phyloP scores from a whole-genome alignment of 1,140 invertebrate genomes.

The Lordiphosa clarofinis region DNA sequence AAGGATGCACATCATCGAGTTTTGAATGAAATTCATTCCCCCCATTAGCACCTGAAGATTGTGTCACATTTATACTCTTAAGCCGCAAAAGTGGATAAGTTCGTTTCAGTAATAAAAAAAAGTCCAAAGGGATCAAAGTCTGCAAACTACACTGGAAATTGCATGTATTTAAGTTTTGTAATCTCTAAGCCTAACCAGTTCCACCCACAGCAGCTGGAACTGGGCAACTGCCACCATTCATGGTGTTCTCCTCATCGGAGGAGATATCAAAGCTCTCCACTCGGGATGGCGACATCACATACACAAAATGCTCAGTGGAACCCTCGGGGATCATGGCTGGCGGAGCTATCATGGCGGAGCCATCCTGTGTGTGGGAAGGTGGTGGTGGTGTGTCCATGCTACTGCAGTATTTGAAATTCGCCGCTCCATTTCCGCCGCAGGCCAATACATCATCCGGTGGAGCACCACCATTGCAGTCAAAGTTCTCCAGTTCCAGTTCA shows the following conservation, averaged over 20 bases:
- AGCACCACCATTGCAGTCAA: conserved; percentile 56
- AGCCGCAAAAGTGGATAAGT: conserved; percentile 1
- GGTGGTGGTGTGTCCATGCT: conserved; percentile 62
- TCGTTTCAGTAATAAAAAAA: background rate
- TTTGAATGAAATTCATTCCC: conserved; percentile 78
- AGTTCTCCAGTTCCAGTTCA: conserved; percentile 72
- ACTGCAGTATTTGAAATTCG: conserved; percentile 65
- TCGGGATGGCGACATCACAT: conserved; percentile 76
- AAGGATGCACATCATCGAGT: too few species aligned
- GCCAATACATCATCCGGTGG: conserved; percentile 50
- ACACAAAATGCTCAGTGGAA: conserved; percentile 73
- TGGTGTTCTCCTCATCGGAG: conserved; percentile 69
- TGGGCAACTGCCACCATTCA: conserved; percentile 40
- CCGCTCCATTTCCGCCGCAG: conserved; percentile 7
- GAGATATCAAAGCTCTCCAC: conserved; percentile 78
- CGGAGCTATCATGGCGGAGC: conserved; percentile 24
- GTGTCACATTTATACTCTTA: conserved; percentile 37
- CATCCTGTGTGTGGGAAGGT: conserved; percentile 52
- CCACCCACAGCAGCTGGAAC: conserved; percentile 10
- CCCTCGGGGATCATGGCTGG: conserved; percentile 40
- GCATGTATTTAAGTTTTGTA: conserved; percentile 28
- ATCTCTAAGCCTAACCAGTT: conserved; percentile 23
- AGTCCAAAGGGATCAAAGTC: background rate
- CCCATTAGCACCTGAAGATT: conserved; percentile 15
- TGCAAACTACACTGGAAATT: conserved; percentile 3